These are phyloP conservation scores for Neosilurus mollespiculum DNA, from an alignment of 2,797 vertebrate species.

Conservation along the genomic window DNA sequence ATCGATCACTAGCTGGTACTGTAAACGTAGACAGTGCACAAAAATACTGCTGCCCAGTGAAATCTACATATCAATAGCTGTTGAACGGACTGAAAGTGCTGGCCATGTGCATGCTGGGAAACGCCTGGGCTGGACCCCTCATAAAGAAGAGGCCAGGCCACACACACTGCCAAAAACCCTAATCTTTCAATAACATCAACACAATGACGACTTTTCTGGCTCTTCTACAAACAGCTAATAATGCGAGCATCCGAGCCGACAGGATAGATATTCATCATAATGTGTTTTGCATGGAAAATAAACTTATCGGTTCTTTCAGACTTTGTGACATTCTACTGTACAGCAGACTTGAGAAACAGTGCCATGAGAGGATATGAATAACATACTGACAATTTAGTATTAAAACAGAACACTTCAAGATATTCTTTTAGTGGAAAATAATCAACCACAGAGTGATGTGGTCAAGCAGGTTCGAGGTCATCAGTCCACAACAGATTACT, in stretches of 20 bases:
- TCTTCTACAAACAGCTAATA: constrained; percentile 57
- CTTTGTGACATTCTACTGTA: background rate
- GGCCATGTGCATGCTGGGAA: constrained; percentile 51
- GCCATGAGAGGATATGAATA: background rate
- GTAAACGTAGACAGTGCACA: constrained; percentile 53
- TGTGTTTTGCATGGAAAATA: background rate
- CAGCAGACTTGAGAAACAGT: background rate
- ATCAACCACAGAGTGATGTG: no score
- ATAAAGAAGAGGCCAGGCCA: constrained; percentile 62
- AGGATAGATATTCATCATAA: constrained; percentile 17
- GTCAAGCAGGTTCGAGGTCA: no score
- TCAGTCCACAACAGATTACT: no score
- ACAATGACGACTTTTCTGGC: constrained; percentile 77
- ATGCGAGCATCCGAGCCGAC: background rate
- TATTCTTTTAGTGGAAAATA: no score
- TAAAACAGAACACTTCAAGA: no score
- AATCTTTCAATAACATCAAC: constrained; percentile 65
- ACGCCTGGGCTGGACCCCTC: constrained; percentile 48
- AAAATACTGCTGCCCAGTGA: constrained; percentile 57
- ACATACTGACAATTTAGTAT: no score
- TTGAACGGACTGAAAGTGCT: constrained; percentile 46
- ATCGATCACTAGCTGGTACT: constrained; percentile 62
- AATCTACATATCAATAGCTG: constrained; percentile 66
- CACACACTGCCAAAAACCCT: constrained; percentile 33
- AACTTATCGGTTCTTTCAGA: background rate